Base-by-base conservation (phyloP, 1,140 invertebrate genomes). In the Cotesia typhae region DNA sequence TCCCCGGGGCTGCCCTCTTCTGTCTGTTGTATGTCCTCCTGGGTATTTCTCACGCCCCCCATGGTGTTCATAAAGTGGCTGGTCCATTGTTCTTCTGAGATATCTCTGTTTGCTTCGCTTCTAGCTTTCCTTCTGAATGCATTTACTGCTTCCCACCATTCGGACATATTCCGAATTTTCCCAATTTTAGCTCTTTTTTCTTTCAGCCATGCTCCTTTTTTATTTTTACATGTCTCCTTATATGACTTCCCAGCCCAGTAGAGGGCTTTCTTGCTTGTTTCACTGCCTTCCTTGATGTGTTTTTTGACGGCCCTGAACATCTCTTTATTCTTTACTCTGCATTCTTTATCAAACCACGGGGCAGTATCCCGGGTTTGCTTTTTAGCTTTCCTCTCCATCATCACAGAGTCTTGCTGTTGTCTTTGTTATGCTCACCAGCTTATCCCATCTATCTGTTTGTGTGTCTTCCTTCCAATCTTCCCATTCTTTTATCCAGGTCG, bases 311-410 rank as follows among this genome's bases (percentile, higher is more conserved):
- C 7, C 53, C 38, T 64, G 10, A 38, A 57, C 63, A 2, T 51
- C 28, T 37, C n/a, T 35, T 4, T 65, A 47, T 14, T 59, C 63
- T 28, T 63, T 60, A n/a, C 51, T 71, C 63, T 38, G 61, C 69
- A 71, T 12, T 71, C 28, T 2, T 63, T 60, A n/a, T 65, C 63
- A 55, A 71, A 63, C 60, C 69, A 71, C 12, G 53, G 53, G 63
- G 28, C 55, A 4, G 4, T 7, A 5, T 41, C 7, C 7, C 38
- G 4, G 4, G 4, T 41, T 41, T 41, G 4, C 7, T 41, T 41
- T 4, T 7, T 12, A 35, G 59, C n/a, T 64, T 35, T 37, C 4
- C 64, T 52, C 69, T 71, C 60, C n/a, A 14, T 20, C 51, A 14
- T 71, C 10, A 37, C 63, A 52, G 10, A 53, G 4, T 64, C 52